phyloP scores from a whole-genome alignment of 1,140 invertebrate species.

The Colletes gigas region DNA sequence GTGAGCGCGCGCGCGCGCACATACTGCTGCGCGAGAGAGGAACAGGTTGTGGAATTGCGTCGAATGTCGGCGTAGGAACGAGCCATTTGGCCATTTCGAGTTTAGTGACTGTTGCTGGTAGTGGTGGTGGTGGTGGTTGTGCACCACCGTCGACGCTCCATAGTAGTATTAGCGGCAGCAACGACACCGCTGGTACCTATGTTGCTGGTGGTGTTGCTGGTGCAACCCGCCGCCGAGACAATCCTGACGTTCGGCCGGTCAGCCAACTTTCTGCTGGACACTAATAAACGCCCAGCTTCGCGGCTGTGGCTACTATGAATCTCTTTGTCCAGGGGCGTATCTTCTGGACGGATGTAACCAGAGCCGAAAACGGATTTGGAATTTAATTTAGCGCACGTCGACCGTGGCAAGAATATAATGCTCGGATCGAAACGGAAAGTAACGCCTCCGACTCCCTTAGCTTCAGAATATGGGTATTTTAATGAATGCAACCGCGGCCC shows the following conservation, averaged over 20 bases:
- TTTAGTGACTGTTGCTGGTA: constrained; percentile 69
- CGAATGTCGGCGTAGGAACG: constrained; percentile 65
- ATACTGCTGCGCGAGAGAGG: constrained; percentile 15
- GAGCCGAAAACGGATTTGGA: not conserved
- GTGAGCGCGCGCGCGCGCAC: not conserved
- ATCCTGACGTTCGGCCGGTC: constrained; percentile 67
- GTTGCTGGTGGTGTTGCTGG: constrained; percentile 50
- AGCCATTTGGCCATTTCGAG: constrained; percentile 74
- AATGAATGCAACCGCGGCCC: no score
- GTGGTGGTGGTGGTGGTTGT: constrained; percentile 29
- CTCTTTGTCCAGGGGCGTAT: constrained; percentile 42
- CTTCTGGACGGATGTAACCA: not conserved
- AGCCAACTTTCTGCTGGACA: constrained; percentile 68
- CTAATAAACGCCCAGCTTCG: constrained; percentile 74
- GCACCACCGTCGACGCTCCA: not conserved
- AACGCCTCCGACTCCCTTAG: no score
- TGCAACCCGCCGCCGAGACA: constrained; percentile 55
- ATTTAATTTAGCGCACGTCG: not conserved
- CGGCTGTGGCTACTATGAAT: constrained; percentile 51
- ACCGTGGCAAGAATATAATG: not conserved
- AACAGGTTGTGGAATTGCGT: constrained; percentile 62
- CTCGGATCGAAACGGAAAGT: no score
- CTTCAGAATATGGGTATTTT: no score
- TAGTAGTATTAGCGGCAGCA: constrained; percentile 12
- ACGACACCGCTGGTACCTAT: constrained; percentile 30